A percentile compares a stretch with the other conserved stretches of the same genome.
phyloP scores from a whole-genome alignment of 2,797 vertebrate genomes.

The Naso thynnoides region DNA sequence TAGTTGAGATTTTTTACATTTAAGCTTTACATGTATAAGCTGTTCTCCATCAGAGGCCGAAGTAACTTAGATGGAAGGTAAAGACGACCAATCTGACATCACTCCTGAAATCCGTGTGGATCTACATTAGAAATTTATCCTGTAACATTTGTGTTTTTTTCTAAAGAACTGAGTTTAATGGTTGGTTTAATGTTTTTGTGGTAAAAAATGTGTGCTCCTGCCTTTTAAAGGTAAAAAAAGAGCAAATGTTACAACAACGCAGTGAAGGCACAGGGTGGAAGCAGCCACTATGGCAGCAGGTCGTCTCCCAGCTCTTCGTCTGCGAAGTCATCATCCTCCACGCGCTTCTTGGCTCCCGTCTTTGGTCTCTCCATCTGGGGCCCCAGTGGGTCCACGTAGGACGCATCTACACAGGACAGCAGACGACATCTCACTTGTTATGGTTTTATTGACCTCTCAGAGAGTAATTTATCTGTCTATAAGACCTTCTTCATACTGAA shows the following conservation, averaged over 20 bases:
- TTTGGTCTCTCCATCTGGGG: constrained; percentile 94
- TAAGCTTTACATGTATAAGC: neutral
- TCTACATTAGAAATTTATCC: neutral
- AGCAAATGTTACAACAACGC: neutral
- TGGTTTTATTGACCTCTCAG: neutral
- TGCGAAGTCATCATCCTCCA: constrained; percentile 94
- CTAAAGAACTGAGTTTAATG: neutral
- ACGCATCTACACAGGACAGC: constrained; percentile 86
- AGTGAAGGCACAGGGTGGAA: neutral
- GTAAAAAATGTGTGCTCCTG: constrained; percentile 9
- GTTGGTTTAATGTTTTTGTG: constrained; percentile 2
- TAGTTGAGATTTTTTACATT: neutral
- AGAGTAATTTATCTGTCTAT: neutral
- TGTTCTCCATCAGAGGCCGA: neutral
- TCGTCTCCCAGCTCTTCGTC: constrained; percentile 97
- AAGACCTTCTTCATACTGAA: neutral
- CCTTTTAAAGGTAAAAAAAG: constrained; percentile 9
- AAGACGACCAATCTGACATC: neutral
- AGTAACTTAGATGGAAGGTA: neutral
- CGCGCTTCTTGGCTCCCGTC: constrained; percentile 90
- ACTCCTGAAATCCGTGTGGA: neutral
- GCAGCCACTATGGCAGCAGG: constrained; percentile 90
- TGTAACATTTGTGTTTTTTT: neutral
- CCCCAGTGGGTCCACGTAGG: constrained; percentile 94
- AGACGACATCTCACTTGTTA: neutral